Evolutionary conservation across 2,113 vertebrate species (phyloP).

Genomic region (Phocoena phocoena): DNA sequence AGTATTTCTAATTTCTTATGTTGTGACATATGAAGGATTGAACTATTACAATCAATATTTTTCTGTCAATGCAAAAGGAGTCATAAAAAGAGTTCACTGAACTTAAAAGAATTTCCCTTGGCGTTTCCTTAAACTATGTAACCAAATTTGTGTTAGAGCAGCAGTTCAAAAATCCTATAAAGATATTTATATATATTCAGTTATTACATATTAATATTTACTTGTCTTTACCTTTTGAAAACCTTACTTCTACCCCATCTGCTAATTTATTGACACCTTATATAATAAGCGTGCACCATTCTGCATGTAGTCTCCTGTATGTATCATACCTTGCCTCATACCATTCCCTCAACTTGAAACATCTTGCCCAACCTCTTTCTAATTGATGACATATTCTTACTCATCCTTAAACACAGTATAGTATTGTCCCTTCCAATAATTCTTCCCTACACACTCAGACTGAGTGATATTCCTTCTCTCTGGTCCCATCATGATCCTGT

Average conservation of each 20-base stretch:
- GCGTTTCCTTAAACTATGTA: not conserved
- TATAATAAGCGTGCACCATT: not conserved
- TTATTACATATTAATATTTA: not conserved
- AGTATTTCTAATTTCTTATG: not conserved
- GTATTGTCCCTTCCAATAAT: not conserved
- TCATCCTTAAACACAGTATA: not conserved
- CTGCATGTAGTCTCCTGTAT: not conserved
- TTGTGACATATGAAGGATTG: not conserved
- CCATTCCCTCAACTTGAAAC: not conserved
- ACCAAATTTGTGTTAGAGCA: not conserved
- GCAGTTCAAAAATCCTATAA: not conserved
- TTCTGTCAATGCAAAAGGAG: not conserved
- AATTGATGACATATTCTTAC: not conserved
- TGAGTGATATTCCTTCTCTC: no score
- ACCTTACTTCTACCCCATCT: not conserved
- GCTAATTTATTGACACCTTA: not conserved
- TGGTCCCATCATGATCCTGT: not conserved
- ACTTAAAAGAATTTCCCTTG: not conserved
- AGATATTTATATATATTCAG: not conserved
- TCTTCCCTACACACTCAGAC: accelerated
- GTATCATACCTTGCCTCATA: not conserved
- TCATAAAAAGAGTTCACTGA: not conserved
- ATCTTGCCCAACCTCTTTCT: not conserved
- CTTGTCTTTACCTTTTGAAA: not conserved
- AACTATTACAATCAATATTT: not conserved